Evolutionary conservation across 2,113 vertebrate genomes (phyloP), one percentile per base, ranked within the genome.

Genomic region (Poicephalus meyeri): DNA sequence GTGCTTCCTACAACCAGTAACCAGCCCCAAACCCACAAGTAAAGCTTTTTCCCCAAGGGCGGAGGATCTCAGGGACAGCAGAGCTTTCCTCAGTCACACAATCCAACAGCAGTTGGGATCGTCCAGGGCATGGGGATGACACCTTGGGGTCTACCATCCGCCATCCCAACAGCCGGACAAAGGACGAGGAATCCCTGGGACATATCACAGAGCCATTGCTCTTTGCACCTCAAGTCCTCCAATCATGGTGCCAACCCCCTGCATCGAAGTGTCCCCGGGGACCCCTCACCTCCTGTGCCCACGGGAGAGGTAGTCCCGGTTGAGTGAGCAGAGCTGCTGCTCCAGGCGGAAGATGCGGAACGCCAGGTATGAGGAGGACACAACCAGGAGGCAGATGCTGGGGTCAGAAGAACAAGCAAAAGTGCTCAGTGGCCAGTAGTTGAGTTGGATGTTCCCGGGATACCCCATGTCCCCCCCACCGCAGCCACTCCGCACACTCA

Each of bases 341-440:
- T 99, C 99, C 98, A 99, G 98, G 68, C 97, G 98, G 95, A 99
- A 99, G 94, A 99, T 99, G 41, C 99, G 98, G 89, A 99, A 99
- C 0, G 99, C 99, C 98, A 99, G 97, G 87, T 99, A 99, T 6
- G 98, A 99, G 2, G 99, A 99, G 4, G 99, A 99, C 85, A 99
- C 91, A 10, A 99, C 98, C 97, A 99, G 98, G 84, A 99, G 98
- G 98, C 98, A 96, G 98, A 99, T 88, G 97, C 99, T 94, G 92
- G 33, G 44, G 83, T 39, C 28, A 64, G 46, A 82, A 47, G 15
- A 60, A 85, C 10, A 76, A 79, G n/a, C 16, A 42, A 41, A 72
- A 77, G 64, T 0, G 1, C 7, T 53, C 63, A 82, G 58, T 0
- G 0, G 8, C 16, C 1, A 0, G 16, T 5, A 31, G n/a, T 9